These are phyloP conservation scores for Lutra lutra DNA, from an alignment of 2,797 vertebrate species.

Conservation along the genomic window DNA sequence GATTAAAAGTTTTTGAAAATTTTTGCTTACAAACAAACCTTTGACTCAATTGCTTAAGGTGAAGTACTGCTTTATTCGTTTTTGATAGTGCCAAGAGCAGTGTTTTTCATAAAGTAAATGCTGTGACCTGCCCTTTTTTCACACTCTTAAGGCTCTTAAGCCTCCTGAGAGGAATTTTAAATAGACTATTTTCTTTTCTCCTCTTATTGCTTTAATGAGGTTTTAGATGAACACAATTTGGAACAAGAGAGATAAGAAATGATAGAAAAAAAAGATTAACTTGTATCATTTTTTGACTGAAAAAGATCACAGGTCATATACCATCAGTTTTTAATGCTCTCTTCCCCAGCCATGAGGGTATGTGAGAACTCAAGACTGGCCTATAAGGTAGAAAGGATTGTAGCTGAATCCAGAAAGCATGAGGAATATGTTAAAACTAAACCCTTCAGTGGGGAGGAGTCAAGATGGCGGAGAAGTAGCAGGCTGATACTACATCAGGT, in stretches of 20 bases:
- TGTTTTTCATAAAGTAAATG: conserved; percentile 51
- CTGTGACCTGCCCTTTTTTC: conserved; percentile 66
- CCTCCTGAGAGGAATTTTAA: conserved; percentile 67
- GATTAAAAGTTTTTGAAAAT: not conserved
- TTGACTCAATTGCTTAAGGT: conserved; percentile 22
- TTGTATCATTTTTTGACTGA: not conserved
- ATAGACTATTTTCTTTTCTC: not conserved
- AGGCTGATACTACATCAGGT: too few species aligned
- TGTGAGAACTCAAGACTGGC: not conserved
- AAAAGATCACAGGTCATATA: not conserved
- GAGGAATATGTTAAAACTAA: not conserved
- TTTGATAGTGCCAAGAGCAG: not conserved
- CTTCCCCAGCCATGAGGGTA: not conserved
- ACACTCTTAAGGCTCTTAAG: not conserved
- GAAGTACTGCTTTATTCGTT: not conserved
- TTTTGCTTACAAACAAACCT: conserved; percentile 36
- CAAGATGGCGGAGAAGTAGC: too few species aligned
- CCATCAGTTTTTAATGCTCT: not conserved
- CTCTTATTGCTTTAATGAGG: conserved; percentile 17
- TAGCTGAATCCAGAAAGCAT: not conserved
- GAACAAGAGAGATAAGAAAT: not conserved
- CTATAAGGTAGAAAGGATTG: not conserved
- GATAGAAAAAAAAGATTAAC: not conserved
- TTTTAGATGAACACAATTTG: not conserved
- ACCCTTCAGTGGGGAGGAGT: not conserved